phyloP scores from a whole-genome alignment of 2,888 invertebrate species.

The Capitulum mitella region DNA sequence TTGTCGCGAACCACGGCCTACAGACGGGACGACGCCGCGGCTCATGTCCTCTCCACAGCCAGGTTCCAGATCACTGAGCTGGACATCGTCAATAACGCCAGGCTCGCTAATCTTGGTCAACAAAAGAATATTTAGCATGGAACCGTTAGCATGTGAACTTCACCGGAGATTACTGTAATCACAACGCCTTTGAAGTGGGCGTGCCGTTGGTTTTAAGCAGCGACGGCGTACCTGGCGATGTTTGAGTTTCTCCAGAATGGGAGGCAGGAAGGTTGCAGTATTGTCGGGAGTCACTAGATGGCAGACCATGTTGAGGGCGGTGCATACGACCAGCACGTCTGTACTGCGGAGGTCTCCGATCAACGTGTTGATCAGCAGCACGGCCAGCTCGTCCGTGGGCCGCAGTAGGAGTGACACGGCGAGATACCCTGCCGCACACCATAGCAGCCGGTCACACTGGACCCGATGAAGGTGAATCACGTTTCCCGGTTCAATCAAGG shows the following conservation, averaged over 20 bases:
- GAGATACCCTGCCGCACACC: not conserved
- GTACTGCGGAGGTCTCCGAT: not conserved
- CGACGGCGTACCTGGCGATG: not conserved
- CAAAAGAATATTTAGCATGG: not conserved
- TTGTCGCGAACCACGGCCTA: conserved; percentile 13
- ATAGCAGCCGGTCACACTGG: not conserved
- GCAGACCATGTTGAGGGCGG: conserved; percentile 11
- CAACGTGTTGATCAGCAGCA: conserved; percentile 10
- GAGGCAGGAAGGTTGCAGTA: not conserved
- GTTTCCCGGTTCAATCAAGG: too few relatives aligned
- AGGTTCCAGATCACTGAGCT: too few relatives aligned
- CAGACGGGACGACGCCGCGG: too few relatives aligned
- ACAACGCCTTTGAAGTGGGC: not conserved
- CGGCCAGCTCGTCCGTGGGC: conserved; percentile 4
- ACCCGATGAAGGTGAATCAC: too few relatives aligned
- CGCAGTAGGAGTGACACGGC: not conserved
- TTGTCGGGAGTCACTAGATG: not conserved
- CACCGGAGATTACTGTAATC: too few relatives aligned
- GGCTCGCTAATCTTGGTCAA: not conserved
- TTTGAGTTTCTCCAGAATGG: not conserved
- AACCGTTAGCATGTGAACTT: too few relatives aligned
- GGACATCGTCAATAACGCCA: too few relatives aligned
- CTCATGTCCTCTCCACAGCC: too few relatives aligned
- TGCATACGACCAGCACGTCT: not conserved
- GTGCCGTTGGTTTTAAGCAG: too few relatives aligned